Evolutionary conservation across 2,888 invertebrate species (phyloP).

Genomic region (Griposia aprilina): DNA sequence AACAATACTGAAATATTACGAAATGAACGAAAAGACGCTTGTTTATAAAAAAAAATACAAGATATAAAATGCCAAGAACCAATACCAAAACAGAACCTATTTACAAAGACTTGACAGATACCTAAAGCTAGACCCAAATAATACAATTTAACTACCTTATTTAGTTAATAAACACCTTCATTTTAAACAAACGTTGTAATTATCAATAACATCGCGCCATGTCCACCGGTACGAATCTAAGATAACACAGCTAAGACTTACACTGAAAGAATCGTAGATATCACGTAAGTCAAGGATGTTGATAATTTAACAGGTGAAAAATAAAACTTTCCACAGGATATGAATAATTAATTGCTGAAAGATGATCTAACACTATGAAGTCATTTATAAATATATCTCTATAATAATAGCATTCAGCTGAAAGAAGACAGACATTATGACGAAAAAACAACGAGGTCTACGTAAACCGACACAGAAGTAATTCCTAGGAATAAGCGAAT

Average conservation of each 20-base stretch:
- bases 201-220: constrained; percentile 36
- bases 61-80: neutral
- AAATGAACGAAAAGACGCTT: neutral
- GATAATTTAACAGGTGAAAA: constrained; percentile 55
- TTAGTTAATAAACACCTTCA: neutral
- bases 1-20: neutral
- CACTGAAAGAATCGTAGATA: constrained; percentile 51
- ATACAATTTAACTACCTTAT: neutral
- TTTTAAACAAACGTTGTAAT: constrained; percentile 24
- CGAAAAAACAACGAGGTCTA: constrained; percentile 36
- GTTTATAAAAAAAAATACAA: neutral
- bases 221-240: constrained; percentile 44
- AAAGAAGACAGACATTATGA: constrained; percentile 40
- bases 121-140: neutral
- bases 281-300: constrained; percentile 56
- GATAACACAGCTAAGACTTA: constrained; percentile 56
- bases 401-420: constrained; percentile 31
- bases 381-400: constrained; percentile 40
- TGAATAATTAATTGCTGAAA: constrained; percentile 49
- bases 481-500: constrained; percentile 8
- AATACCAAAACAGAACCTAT: neutral
- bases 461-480: constrained; percentile 1
- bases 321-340: constrained; percentile 51
- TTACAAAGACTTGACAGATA: neutral
- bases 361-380: constrained; percentile 45